Base-by-base conservation (phyloP, 2,888 invertebrate species). In the Ophion ventricosus region DNA sequence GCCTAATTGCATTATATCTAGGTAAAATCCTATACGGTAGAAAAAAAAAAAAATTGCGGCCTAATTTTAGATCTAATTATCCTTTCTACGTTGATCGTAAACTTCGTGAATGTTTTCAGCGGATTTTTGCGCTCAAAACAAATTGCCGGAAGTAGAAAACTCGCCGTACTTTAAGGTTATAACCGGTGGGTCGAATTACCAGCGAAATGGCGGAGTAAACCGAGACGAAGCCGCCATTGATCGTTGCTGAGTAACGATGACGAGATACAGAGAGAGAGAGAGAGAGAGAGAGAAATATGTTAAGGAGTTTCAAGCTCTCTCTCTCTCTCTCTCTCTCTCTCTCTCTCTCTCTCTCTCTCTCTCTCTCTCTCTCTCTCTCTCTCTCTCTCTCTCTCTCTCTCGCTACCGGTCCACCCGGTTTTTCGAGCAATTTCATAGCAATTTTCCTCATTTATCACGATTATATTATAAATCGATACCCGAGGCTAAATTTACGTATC, bases 371-470 rank as follows among this genome's bases (percentile, higher is more conserved):
- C 56, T 66, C 69, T 63, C 56, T 66, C 69, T 63, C 56, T 66
- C 69, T 63, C 56, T 66, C 69, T 63, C 56, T 66, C 69, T 63
- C 56, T 66, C 69, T 63, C 56, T 66, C 69, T 63, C 70, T 63
- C 77, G 54, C 85, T 87, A 87, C 88, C 89, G 88, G 87, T 89
- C 88, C 87, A 86, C 87, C 90, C 86, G 90, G 87, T 89, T 89
- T 89, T 91, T 91, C 90, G 87, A 88, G 90, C 91, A 93, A 93
- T 93, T 93, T 93, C 90, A 91, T 92, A 93, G 90, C 91, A 92
- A 93, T 93, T 93, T 93, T 92, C 92, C 92, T 91, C 91, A 89
- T 92, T 92, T 90, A 87, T 86, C 88, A 87, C 88, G 91, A 92
- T 92, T 91, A 90, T 89, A 90, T 90, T 90, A 91, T 91, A 89